A percentile compares a stretch with the other conserved stretches of the same genome.
phyloP scores from a whole-genome alignment of 1,140 invertebrate species.

The Leptopilina clavipes region DNA sequence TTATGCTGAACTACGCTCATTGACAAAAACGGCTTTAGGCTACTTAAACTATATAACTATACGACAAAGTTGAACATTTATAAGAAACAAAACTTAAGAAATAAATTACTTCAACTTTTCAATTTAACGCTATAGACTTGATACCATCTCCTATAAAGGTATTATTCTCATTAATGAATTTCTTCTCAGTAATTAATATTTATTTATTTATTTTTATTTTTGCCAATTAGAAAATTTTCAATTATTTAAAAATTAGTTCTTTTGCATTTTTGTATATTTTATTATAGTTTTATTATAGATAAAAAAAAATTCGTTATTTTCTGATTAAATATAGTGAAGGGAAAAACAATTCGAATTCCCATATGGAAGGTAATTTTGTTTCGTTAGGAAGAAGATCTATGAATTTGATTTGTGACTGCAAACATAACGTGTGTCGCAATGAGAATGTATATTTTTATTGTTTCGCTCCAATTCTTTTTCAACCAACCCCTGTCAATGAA shows the following conservation, averaged over 20 bases:
- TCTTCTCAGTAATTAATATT: too few species aligned
- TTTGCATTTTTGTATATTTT: too few species aligned
- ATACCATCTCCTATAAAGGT: background rate
- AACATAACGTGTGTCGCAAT: slow-evolving; percentile 25
- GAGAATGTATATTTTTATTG: slow-evolving; percentile 47
- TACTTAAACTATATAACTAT: slow-evolving; percentile 15
- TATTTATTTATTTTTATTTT: too few species aligned
- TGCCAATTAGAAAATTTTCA: too few species aligned
- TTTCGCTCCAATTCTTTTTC: slow-evolving; percentile 52
- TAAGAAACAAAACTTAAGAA: background rate
- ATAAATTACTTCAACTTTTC: background rate
- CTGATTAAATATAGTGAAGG: background rate
- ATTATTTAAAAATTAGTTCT: too few species aligned
- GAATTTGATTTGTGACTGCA: slow-evolving; percentile 25
- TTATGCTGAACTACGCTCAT: slow-evolving; percentile 28
- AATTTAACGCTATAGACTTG: background rate
- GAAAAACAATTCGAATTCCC: background rate
- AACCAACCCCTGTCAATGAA: slow-evolving; percentile 34
- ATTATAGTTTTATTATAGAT: too few species aligned
- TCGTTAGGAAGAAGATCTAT: background rate
- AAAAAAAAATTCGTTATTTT: too few species aligned
- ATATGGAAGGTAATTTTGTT: slow-evolving; percentile 14
- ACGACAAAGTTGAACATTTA: slow-evolving; percentile 10
- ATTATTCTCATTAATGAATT: too few species aligned
- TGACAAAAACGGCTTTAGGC: slow-evolving; percentile 17